Conservation (phyloP, 2,888 invertebrate genomes). For the Cheilosia pagana region DNA sequence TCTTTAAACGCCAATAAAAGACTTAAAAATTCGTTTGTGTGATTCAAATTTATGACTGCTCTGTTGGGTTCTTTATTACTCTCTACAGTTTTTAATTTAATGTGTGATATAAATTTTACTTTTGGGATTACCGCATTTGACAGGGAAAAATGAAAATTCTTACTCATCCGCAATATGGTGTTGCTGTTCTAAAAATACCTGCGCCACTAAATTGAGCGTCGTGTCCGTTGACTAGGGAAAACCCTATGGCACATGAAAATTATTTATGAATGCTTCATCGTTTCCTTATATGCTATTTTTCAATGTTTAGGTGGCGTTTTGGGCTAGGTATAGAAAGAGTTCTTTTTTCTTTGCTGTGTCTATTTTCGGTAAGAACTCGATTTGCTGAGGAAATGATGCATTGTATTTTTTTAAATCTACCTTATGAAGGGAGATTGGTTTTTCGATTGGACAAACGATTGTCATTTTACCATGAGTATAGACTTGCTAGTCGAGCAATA, state of each 20-base stretch:
- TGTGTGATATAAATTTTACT: slow-evolving; percentile 53
- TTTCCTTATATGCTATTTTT: slow-evolving; percentile 49
- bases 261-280: slow-evolving; percentile 40
- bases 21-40: slow-evolving; percentile 51
- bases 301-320: slow-evolving; percentile 1
- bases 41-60: slow-evolving; percentile 54
- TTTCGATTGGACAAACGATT: too few relatives aligned
- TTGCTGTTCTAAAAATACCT: slow-evolving; percentile 67
- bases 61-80: slow-evolving; percentile 40
- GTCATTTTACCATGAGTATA: too few relatives aligned
- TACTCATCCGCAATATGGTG: slow-evolving; percentile 33
- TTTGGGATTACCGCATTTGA: slow-evolving; percentile 44
- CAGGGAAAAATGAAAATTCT: slow-evolving; percentile 19
- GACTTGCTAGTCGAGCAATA: too few relatives aligned
- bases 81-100: slow-evolving; percentile 38
- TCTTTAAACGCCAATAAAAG: slow-evolving; percentile 54
- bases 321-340: slow-evolving; percentile 12
- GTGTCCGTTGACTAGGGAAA: slow-evolving; percentile 32
- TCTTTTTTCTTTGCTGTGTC: slow-evolving; percentile 16
- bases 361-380: background rate
- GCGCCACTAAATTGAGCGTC: slow-evolving; percentile 44
- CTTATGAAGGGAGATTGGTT: too few relatives aligned
- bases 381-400: background rate
- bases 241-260: slow-evolving; percentile 49
- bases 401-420: too few relatives aligned